phyloP scores from a whole-genome alignment of 2,113 vertebrate species.

The Nycticorax nycticorax region DNA sequence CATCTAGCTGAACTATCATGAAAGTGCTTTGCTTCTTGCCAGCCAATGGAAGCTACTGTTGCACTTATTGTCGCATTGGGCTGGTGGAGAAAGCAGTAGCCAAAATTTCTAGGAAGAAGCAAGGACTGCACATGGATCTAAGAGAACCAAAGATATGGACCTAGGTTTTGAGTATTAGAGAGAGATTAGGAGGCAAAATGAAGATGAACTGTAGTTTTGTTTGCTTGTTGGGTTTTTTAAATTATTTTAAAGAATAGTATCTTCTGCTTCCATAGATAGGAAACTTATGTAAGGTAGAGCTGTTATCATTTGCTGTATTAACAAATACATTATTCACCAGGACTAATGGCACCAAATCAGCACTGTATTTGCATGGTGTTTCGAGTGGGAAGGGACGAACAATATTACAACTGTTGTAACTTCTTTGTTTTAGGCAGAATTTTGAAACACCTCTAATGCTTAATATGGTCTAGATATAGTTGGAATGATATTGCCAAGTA shows the following conservation, averaged over 20 bases:
- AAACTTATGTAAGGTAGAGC: not conserved
- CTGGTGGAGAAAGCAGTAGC: not conserved
- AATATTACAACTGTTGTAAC: not conserved
- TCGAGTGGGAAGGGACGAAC: not conserved
- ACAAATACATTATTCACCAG: not conserved
- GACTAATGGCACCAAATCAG: not conserved
- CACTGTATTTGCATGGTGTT: not conserved
- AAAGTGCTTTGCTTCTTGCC: not conserved
- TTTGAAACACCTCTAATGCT: not conserved
- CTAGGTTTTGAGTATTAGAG: not conserved
- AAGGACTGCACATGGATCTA: not conserved
- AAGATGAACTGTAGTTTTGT: not conserved
- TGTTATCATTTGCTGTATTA: not conserved
- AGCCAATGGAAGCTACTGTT: not conserved
- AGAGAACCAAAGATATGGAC: not conserved
- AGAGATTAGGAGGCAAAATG: not conserved
- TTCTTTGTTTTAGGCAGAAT: not conserved
- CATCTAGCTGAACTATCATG: not conserved
- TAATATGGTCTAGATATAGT: not conserved
- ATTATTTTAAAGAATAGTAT: not conserved
- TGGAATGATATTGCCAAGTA: not conserved
- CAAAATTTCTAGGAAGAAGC: not conserved
- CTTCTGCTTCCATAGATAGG: not conserved
- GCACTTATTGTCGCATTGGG: not conserved
- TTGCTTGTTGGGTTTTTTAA: not conserved